Base-by-base conservation (phyloP, 2,797 vertebrate species). In the Acanthornis magna region DNA sequence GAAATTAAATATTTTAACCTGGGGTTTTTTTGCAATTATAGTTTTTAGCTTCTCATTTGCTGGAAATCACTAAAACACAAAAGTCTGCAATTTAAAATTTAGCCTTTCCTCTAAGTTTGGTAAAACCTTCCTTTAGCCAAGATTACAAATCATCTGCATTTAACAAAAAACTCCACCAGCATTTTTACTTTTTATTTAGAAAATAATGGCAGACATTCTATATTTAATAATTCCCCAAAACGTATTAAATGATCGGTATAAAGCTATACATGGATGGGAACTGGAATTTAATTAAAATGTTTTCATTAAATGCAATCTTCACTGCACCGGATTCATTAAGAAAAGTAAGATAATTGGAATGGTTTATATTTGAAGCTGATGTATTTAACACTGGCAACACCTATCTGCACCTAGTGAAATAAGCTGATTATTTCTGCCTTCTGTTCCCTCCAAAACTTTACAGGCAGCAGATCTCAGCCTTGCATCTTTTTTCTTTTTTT, bases 381-480 rank as follows among this genome's bases (percentile, higher is more conserved):
- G 58, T 58, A 81, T 79, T 88, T 81, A 95, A 86, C 50, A 54
- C 45, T 57, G 77, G 62, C 62, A 96, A 93, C 58, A 75, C 36
- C 62, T 58, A 86, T 40, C 85, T 62, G 53, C 34, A 87, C 71
- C 84, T 66, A 66, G 43, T 16, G 36, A 95, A 95, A 91, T 86
- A 94, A 96, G 88, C 67, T 65, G 83, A 83, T 95, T 93, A 95
- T 84, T 95, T 81, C 76, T 86, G 63, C 62, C 30, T 90, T 57
- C 88, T 78, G 17, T 84, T 92, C 48, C 7, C n/a, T 78, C 48
- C 66, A 62, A 81, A 94, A 89, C 51, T 88, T 94, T 84, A 45
- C 18, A 55, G 36, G 63, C n/a, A 76, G 67, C 18, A 85, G 55
- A 90, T 78, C 80, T 86, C 50, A 86, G 57, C 21, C 18, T 77